These are phyloP conservation scores for Ardeotis arabs DNA, from an alignment of 2,113 vertebrate species.

Conservation along the genomic window DNA sequence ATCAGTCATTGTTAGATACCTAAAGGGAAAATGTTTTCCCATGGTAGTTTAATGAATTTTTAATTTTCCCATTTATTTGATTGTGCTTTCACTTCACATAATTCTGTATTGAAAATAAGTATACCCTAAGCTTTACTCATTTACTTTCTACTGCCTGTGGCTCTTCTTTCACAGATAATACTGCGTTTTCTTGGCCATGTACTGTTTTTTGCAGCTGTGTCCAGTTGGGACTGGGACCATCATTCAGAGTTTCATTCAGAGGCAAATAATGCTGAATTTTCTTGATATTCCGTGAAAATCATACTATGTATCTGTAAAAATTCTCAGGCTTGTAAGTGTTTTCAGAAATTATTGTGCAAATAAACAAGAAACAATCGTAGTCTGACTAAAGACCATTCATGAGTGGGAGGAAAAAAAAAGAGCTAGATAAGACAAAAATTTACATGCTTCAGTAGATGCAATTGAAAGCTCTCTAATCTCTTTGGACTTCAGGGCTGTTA, in stretches of 20 bases:
- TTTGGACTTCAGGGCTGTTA: not conserved
- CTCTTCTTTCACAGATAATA: not conserved
- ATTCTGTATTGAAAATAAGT: not conserved
- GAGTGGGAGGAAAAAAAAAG: not conserved
- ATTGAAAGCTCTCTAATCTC: not conserved
- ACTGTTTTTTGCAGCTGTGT: not conserved
- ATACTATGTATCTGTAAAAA: not conserved
- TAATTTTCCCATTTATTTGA: slow-evolving; percentile 4
- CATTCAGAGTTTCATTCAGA: not conserved
- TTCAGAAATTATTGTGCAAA: not conserved
- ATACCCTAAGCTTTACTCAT: not conserved
- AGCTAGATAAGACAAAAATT: not conserved
- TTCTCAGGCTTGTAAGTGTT: not conserved
- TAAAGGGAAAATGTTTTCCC: not conserved
- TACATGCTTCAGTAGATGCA: not conserved
- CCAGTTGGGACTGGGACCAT: not conserved
- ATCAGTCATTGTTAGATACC: not conserved
- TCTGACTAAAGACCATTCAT: not conserved
- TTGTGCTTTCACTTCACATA: not conserved
- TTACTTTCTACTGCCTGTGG: not conserved
- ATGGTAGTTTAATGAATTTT: not conserved
- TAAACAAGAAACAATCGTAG: not conserved
- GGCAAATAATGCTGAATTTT: not conserved
- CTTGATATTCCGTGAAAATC: not conserved
- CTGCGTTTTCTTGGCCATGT: not conserved